These are phyloP conservation scores for Chrosomus eos DNA, from an alignment of 2,797 vertebrate genomes.

Conservation along the genomic window DNA sequence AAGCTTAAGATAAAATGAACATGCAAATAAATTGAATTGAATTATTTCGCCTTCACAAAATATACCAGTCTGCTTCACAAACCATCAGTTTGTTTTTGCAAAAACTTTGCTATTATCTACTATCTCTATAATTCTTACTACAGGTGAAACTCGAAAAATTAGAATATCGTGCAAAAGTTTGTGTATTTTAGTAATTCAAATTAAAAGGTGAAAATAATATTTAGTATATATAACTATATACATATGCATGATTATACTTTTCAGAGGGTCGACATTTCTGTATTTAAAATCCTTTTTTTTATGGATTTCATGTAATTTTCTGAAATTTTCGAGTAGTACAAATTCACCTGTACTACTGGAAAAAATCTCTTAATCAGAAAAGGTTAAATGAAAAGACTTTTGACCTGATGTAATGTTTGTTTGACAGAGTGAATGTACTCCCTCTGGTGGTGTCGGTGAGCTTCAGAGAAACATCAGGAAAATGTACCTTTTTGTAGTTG, in stretches of 20 bases:
- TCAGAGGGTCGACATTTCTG: too few relatives aligned
- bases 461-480: not conserved
- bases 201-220: too few relatives aligned
- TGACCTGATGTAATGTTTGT: not conserved
- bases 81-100: not conserved
- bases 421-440: not conserved
- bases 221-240: too few relatives aligned
- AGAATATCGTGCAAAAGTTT: too few relatives aligned
- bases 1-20: not conserved
- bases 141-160: too few relatives aligned
- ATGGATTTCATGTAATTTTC: too few relatives aligned
- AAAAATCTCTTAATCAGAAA: not conserved
- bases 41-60: not conserved
- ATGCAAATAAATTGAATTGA: not conserved
- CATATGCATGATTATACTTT: too few relatives aligned
- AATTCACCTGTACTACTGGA: not conserved
- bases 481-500: not conserved
- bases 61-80: not conserved
- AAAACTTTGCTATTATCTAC: conserved; percentile 6
- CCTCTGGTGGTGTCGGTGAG: not conserved
- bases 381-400: not conserved
- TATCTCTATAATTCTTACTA: not conserved
- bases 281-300: too few relatives aligned
- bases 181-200: too few relatives aligned
- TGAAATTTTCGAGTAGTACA: too few relatives aligned